A percentile compares a stretch with the other conserved stretches of the same genome.
Evolutionary conservation across 2,113 vertebrate species (phyloP).

Genomic region (Platichthys stellatus): DNA sequence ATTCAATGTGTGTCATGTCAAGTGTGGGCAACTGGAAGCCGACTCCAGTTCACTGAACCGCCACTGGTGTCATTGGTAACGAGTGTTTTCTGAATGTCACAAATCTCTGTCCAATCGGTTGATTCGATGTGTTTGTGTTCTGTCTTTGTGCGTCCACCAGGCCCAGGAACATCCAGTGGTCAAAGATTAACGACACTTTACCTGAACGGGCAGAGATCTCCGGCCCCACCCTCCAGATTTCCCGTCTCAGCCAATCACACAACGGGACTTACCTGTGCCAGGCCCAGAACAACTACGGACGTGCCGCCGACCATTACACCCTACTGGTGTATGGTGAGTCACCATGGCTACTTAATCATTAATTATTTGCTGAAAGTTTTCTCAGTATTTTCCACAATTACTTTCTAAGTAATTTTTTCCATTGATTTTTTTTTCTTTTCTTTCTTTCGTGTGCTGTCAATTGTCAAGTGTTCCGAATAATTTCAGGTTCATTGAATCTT

Average conservation of each 20-base stretch:
- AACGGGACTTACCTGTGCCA: conserved; percentile 93
- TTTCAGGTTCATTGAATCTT: conserved; percentile 5
- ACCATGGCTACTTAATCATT: neutral
- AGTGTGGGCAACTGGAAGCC: too few relatives aligned
- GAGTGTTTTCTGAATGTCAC: too few relatives aligned
- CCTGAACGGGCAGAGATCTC: conserved; percentile 87
- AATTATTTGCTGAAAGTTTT: neutral
- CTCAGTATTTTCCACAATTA: too few relatives aligned
- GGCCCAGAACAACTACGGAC: conserved; percentile 90
- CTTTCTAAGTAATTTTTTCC: neutral
- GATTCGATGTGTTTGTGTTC: neutral
- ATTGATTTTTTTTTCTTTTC: neutral
- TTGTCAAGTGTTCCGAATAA: conserved; percentile 4
- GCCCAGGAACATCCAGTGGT: conserved; percentile 88
- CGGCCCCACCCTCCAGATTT: conserved; percentile 86
- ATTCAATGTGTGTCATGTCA: too few relatives aligned
- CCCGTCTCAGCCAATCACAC: conserved; percentile 87
- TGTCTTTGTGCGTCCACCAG: conserved; percentile 64
- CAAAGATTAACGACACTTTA: conserved; percentile 89
- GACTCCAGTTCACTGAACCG: too few relatives aligned
- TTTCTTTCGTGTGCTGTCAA: neutral
- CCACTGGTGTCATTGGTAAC: too few relatives aligned
- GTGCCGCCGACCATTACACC: conserved; percentile 90
- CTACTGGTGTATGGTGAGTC: conserved; percentile 91
- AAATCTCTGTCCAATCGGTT: too few relatives aligned